Evolutionary conservation across 2,888 invertebrate genomes (phyloP).

Genomic region (Hypomecis punctinalis): DNA sequence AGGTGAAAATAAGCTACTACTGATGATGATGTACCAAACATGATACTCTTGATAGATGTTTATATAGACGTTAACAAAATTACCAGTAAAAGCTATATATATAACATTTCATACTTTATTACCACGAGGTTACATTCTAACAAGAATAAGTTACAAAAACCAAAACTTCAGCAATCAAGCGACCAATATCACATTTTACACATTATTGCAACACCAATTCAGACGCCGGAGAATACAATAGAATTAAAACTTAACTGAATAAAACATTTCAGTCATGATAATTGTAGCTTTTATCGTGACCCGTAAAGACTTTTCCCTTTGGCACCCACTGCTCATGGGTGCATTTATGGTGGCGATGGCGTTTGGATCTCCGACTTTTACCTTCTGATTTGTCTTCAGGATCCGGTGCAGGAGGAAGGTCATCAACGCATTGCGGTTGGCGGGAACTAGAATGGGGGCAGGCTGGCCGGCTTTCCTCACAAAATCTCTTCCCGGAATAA

Average conservation of each 20-base stretch:
- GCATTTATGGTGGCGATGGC: conserved; percentile 50
- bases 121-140: conserved; percentile 8
- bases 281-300: conserved; percentile 40
- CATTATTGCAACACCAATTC: not conserved
- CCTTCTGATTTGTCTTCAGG: conserved; percentile 40
- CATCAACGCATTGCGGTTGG: no score
- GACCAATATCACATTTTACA: no score
- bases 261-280: conserved; percentile 41
- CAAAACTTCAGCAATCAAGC: no score
- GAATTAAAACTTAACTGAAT: conserved; percentile 1
- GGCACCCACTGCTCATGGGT: conserved; percentile 55
- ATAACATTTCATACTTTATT: conserved; percentile 2
- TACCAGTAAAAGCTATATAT: not conserved
- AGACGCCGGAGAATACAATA: conserved; percentile 11
- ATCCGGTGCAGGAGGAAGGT: not conserved
- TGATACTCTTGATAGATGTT: no score
- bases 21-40: no score
- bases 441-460: not conserved
- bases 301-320: conserved; percentile 33
- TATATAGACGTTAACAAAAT: no score
- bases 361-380: conserved; percentile 48
- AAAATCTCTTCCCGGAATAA: conserved; percentile 34
- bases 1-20: no score
- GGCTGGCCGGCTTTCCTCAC: not conserved
- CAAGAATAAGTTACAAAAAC: not conserved